Base-by-base conservation (phyloP, 2,888 invertebrate species). In the Pilophorus perplexus region DNA sequence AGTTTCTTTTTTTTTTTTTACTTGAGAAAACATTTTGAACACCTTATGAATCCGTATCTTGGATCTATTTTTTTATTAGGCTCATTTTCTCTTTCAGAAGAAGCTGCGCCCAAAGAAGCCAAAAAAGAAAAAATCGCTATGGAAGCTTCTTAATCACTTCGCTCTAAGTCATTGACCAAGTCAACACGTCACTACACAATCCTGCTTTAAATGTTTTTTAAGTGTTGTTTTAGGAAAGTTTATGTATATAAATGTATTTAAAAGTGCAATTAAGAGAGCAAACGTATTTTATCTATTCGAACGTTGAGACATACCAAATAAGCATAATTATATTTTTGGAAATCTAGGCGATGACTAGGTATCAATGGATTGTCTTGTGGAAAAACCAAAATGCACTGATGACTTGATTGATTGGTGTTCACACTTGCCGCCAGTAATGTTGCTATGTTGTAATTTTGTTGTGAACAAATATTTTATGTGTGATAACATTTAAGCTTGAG, bases 251-350 rank as follows among this genome's bases (percentile, higher is more conserved):
- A 59, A 23, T 27, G 42, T 59, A 59, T 59, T 59, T 22, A 38
- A 50, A 59, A 59, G 59, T 59, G 59, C 59, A 59, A 59, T 59
- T 59, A 59, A 38, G 3, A 59, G 44, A 59, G 40, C 42, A 59
- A 42, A 59, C 40, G 40, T 59, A 59, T 59, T 59, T 59, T 59
- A 59, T 59, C 59, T 42, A 59, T 40, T n/a, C 28, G 28, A 28
- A 42, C 59, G 59, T 59, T 59, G 59, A 59, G 16, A 27, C 28
- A n/a, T n/a, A n/a, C n/a, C n/a, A n/a, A n/a, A n/a, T 40, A 59
- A 42, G 40, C 27, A 20, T 40, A 42, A 42, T 59, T n/a, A 42
- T 59, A 59, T 59, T 42, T 59, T 59, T 59, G 38, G 18, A 40
- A 20, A 40, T 23, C 40, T 10, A 4, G 40, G 14, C 42, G 59